Evolutionary conservation across 2,888 invertebrate species (phyloP).

Genomic region (Gonocerus acuteangulatus): DNA sequence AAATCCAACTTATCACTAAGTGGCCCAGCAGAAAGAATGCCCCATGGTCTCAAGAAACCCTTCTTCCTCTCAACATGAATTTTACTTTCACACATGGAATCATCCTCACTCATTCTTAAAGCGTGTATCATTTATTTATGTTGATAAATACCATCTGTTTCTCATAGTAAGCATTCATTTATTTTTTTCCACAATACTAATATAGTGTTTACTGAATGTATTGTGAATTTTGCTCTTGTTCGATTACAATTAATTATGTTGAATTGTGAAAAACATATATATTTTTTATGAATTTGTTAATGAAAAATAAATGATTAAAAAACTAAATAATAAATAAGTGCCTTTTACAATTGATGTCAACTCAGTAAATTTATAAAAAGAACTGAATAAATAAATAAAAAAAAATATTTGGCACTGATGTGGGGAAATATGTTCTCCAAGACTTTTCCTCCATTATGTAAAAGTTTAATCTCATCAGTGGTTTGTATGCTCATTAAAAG

Average conservation of each 20-base stretch:
- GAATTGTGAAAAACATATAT: not conserved
- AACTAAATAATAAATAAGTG: not conserved
- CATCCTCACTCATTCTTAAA: not conserved
- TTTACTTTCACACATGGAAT: constrained; percentile 8
- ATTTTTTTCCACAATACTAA: not conserved
- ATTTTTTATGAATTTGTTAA: not conserved
- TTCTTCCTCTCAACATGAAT: not conserved
- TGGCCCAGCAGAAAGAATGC: too few relatives aligned
- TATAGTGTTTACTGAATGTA: too few relatives aligned
- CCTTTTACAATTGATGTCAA: too few relatives aligned
- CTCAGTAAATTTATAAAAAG: too few relatives aligned
- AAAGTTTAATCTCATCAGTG: too few relatives aligned
- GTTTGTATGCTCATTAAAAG: too few relatives aligned
- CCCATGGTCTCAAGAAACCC: not conserved
- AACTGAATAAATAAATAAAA: too few relatives aligned
- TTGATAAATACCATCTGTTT: too few relatives aligned
- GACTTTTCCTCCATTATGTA: too few relatives aligned
- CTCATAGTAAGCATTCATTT: not conserved
- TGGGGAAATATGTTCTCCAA: too few relatives aligned
- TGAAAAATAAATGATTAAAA: not conserved
- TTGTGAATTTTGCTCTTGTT: not conserved
- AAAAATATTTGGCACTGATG: too few relatives aligned
- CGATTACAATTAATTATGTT: not conserved
- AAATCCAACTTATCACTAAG: too few relatives aligned
- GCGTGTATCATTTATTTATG: not conserved